Evolutionary conservation across 2,888 invertebrate genomes (phyloP).

Genomic region (Thysanoteuthis rhombus): DNA sequence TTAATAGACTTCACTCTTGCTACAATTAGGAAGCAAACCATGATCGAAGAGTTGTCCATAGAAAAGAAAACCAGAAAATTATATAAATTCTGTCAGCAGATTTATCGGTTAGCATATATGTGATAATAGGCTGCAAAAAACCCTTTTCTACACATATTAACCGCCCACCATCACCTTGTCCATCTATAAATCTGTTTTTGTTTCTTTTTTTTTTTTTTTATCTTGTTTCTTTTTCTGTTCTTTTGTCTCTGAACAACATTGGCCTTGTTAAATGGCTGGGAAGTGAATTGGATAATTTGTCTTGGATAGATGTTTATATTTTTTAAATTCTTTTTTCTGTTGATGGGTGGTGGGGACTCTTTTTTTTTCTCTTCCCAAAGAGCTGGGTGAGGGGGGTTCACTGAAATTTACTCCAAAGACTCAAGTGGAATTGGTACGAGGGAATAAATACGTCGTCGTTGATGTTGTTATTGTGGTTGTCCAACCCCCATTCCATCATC

Average conservation of each 20-base stretch:
- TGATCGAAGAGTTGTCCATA: too few species aligned
- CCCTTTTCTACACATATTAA: too few species aligned
- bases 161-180: background rate
- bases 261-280: background rate
- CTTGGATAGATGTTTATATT: background rate
- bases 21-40: too few species aligned
- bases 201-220: background rate
- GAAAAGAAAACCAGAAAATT: too few species aligned
- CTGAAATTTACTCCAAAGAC: background rate
- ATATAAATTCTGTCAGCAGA: too few species aligned
- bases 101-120: too few species aligned
- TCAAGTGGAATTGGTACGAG: background rate
- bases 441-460: background rate
- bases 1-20: too few species aligned
- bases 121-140: too few species aligned
- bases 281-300: background rate
- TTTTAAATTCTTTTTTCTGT: background rate
- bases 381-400: background rate
- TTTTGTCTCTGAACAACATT: background rate
- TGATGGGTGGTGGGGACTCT: background rate
- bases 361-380: background rate
- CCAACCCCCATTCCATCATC: background rate
- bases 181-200: background rate
- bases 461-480: background rate
- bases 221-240: too few species aligned